Evolutionary conservation across 30 jellyfish, hydroid and myxozoan genomes (phyloP).

Genomic region (Aurelia sp.): DNA sequence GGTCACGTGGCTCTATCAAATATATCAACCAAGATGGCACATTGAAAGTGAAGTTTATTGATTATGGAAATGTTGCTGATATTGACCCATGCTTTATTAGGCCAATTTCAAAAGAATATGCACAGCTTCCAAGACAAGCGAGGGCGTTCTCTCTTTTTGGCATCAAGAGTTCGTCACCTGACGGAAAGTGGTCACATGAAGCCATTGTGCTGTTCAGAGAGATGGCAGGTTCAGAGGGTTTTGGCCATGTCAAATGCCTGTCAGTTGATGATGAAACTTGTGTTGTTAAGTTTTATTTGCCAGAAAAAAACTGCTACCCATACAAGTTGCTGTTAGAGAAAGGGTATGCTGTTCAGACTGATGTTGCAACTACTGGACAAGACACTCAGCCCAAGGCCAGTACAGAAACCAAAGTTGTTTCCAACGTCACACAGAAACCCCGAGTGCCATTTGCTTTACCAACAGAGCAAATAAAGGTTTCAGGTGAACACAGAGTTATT

Average conservation of each 20-base stretch:
- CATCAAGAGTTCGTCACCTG: constrained; percentile 36
- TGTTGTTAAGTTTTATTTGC: constrained; percentile 29
- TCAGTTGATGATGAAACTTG: constrained; percentile 36
- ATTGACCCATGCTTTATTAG: constrained; percentile 55
- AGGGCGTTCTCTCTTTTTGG: constrained; percentile 53
- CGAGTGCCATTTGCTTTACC: constrained; percentile 12
- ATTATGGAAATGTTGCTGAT: constrained; percentile 75
- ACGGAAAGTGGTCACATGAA: constrained; percentile 74
- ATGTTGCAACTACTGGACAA: not conserved
- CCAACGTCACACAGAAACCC: not conserved
- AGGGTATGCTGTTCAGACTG: constrained; percentile 41
- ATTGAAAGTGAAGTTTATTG: constrained; percentile 46
- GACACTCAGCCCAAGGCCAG: not conserved
- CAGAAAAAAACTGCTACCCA: constrained; percentile 18
- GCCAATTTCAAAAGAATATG: constrained; percentile 67
- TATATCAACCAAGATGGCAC: constrained; percentile 45
- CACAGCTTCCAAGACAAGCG: constrained; percentile 75
- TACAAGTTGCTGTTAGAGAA: constrained; percentile 29
- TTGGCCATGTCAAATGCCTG: constrained; percentile 8
- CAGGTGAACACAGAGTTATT: constrained; percentile 13
- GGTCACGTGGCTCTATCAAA: constrained; percentile 80
- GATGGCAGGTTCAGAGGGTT: not conserved
- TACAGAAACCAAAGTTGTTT: not conserved
- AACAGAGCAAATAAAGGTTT: not conserved
- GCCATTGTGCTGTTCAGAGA: constrained; percentile 56